phyloP scores from a whole-genome alignment of 2,113 vertebrate species.

The Misgurnus mizolepis region DNA sequence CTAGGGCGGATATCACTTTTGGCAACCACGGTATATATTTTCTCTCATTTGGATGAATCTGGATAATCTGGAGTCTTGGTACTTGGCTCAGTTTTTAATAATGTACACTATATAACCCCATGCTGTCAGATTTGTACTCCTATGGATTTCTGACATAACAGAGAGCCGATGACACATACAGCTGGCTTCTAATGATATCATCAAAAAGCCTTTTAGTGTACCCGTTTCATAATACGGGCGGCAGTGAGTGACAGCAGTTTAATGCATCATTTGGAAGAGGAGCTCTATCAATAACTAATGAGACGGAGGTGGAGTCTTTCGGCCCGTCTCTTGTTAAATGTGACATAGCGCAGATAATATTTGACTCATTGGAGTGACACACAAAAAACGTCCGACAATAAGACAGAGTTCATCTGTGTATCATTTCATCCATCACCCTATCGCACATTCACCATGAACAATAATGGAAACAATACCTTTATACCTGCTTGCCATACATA shows the following conservation, averaged over 20 bases:
- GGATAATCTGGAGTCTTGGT: too few relatives aligned
- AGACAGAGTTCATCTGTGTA: not conserved
- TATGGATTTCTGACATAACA: not conserved
- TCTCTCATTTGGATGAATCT: too few relatives aligned
- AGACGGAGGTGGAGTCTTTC: slow-evolving; percentile 30
- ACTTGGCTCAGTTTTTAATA: too few relatives aligned
- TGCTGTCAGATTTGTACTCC: not conserved
- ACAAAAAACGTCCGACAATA: slow-evolving; percentile 14
- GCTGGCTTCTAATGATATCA: not conserved
- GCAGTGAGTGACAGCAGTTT: not conserved
- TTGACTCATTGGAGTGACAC: slow-evolving; percentile 29
- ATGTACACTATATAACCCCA: too few relatives aligned
- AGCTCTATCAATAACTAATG: slow-evolving; percentile 52
- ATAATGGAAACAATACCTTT: not conserved
- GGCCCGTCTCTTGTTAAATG: slow-evolving; percentile 30
- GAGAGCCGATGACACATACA: not conserved
- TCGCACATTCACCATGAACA: not conserved
- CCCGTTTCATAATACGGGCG: not conserved
- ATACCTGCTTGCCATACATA: not conserved
- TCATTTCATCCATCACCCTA: not conserved
- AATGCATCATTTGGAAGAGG: slow-evolving; percentile 26
- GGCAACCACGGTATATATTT: too few relatives aligned
- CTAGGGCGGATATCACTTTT: too few relatives aligned
- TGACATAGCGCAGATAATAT: slow-evolving; percentile 41
- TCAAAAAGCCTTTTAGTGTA: not conserved